A percentile compares a stretch with the other conserved stretches of the same genome.
Conservation (phyloP, 2,888 invertebrate genomes). For the Spodoptera exigua region DNA sequence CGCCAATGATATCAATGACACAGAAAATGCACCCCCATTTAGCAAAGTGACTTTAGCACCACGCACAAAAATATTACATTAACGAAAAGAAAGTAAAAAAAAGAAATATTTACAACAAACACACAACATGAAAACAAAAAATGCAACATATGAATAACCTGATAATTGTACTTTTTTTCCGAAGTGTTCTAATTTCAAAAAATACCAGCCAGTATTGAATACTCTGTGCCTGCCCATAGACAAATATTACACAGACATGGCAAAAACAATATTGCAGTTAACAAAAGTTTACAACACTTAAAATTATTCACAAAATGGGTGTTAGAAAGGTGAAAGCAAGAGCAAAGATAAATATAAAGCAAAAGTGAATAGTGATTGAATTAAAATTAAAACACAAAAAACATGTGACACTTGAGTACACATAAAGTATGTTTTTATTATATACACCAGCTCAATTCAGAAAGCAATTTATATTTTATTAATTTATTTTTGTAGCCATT, state of each 20-base stretch:
- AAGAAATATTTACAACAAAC: no score
- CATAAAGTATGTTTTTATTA: neutral
- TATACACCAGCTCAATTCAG: slow-evolving; percentile 5
- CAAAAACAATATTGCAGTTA: neutral
- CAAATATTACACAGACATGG: neutral
- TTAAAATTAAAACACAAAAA: slow-evolving; percentile 22
- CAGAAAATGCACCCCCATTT: no score
- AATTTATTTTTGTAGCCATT: slow-evolving; percentile 5
- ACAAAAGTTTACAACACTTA: slow-evolving; percentile 38
- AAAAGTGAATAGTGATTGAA: slow-evolving; percentile 23
- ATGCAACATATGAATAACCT: no score
- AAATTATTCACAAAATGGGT: slow-evolving; percentile 16
- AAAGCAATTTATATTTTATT: slow-evolving; percentile 20
- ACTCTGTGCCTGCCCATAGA: no score
- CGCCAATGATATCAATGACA: no score
- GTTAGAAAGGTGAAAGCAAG: slow-evolving; percentile 38
- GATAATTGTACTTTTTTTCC: no score
- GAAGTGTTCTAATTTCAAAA: no score
- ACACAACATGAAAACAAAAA: no score
- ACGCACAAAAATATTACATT: no score
- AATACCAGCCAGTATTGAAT: no score
- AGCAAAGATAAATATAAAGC: slow-evolving; percentile 28
- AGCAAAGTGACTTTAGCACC: no score
- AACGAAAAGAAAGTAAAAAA: no score
- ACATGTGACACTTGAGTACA: neutral